phyloP scores from a whole-genome alignment of 2,113 vertebrate species.

The Boulengeromyrus knoepffleri region DNA sequence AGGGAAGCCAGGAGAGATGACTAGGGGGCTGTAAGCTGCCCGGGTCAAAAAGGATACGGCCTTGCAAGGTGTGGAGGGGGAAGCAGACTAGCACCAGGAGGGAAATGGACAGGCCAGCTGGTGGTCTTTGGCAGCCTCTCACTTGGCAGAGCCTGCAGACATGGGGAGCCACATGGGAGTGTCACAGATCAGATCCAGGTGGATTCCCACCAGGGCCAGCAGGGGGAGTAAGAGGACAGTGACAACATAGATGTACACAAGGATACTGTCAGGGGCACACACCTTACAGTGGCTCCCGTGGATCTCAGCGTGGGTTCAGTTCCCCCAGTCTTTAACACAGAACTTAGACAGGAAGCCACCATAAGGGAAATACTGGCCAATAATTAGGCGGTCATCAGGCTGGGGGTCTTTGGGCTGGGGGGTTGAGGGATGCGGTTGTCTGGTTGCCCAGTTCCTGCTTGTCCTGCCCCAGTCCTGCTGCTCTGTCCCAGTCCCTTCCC shows the following conservation, averaged over 20 bases:
- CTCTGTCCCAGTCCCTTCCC: constrained; percentile 9
- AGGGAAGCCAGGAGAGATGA: constrained; percentile 35
- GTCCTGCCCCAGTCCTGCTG: constrained; percentile 30
- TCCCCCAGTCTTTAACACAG: constrained; percentile 46
- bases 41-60: constrained; percentile 48
- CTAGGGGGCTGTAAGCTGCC: constrained; percentile 40
- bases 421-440: constrained; percentile 29
- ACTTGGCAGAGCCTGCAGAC: constrained; percentile 31
- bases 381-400: constrained; percentile 40
- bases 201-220: constrained; percentile 51
- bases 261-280: constrained; percentile 52
- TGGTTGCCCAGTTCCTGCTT: constrained; percentile 34
- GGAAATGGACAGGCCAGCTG: constrained; percentile 56
- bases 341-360: constrained; percentile 64
- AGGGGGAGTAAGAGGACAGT: constrained; percentile 56
- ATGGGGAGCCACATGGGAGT: constrained; percentile 30
- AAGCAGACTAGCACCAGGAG: constrained; percentile 62
- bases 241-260: constrained; percentile 56
- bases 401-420: constrained; percentile 23
- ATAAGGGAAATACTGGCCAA: constrained; percentile 52
- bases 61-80: constrained; percentile 56
- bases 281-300: constrained; percentile 57
- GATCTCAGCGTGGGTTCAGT: constrained; percentile 54
- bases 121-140: constrained; percentile 29
- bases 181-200: constrained; percentile 49